Evolutionary conservation across 2,113 vertebrate species (phyloP).

Genomic region (Morone saxatilis): DNA sequence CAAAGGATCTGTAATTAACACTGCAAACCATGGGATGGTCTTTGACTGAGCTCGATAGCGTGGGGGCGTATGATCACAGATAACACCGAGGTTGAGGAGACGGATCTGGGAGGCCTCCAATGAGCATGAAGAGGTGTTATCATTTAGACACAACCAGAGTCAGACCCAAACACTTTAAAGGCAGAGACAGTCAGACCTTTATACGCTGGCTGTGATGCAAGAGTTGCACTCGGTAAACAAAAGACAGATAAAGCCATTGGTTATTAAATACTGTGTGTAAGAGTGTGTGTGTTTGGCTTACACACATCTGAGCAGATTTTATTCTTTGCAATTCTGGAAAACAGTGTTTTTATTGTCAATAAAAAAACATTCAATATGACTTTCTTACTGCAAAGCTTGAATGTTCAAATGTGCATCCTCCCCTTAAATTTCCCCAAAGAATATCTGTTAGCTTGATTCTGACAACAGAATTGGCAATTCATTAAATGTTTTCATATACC

Average conservation of each 20-base stretch:
- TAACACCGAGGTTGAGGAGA: constrained; percentile 78
- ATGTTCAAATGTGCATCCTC: constrained; percentile 49
- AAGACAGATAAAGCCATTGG: constrained; percentile 33
- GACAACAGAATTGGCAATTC: constrained; percentile 84
- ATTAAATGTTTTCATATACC: constrained; percentile 82
- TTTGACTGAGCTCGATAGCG: constrained; percentile 82
- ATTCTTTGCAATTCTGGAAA: constrained; percentile 47
- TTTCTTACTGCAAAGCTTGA: constrained; percentile 37
- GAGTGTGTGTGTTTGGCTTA: not conserved
- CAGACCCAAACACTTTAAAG: constrained; percentile 47
- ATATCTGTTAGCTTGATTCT: constrained; percentile 82
- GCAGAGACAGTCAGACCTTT: constrained; percentile 18
- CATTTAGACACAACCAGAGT: constrained; percentile 56
- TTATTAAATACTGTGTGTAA: constrained; percentile 39
- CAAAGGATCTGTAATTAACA: constrained; percentile 98
- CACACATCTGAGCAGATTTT: constrained; percentile 14
- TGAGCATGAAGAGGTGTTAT: constrained; percentile 72
- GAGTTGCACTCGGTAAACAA: constrained; percentile 63
- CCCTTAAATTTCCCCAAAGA: constrained; percentile 76
- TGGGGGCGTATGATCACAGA: constrained; percentile 82
- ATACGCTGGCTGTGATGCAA: constrained; percentile 54
- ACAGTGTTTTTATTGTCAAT: constrained; percentile 37
- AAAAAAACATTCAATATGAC: constrained; percentile 52
- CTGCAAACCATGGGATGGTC: constrained; percentile 87
- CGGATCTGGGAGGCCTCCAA: constrained; percentile 72